Base-by-base conservation (phyloP, 2,113 vertebrate species). In the Oriolus oriolus region DNA sequence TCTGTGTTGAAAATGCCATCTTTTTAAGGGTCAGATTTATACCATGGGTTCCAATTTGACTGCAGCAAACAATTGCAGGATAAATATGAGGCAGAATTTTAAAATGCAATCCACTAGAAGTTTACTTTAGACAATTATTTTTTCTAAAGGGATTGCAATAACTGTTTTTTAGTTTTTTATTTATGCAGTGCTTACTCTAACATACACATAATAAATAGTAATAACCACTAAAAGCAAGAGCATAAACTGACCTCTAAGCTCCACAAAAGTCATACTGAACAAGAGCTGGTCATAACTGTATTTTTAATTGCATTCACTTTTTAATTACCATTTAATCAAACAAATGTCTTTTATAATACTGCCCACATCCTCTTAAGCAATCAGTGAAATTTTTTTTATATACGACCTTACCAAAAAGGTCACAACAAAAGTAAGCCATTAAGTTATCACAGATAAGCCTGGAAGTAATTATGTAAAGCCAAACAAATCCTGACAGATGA, bases 401-500 rank as follows among this genome's bases (percentile, higher is more conserved):
- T 65, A 90, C 66, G 93, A 87, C 77, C 80, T 96, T 95, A 91
- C 63, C 54, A 93, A 91, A 95, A 78, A 91, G 94, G 95, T 97
- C 93, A 92, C 61, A 86, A 83, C 78, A 94, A 95, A 97, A 94
- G 91, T 92, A 93, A 96, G 79, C 92, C 96, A 95, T 96, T 95
- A 96, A 96, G 91, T 97, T 96, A 97, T 94, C 97, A 94, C 82
- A 96, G 94, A 95, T 96, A 96, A 97, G 91, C 93, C 86, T 96
- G 95, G 95, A 97, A 97, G 94, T 97, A 95, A 97, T 97, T 97
- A 95, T 76, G 85, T 92, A 97, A 95, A 97, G 69, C 69, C 84
- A 97, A 97, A 97, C 96, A 97, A 96, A 95, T 81, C 95, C 64
- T 96, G 96, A 96, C 95, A 95, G 95, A 94, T 41, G 66, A 95